Evolutionary conservation across 2,113 vertebrate species (phyloP), one percentile per base, ranked within the genome.

Genomic region (Pyxicephalus adspersus): DNA sequence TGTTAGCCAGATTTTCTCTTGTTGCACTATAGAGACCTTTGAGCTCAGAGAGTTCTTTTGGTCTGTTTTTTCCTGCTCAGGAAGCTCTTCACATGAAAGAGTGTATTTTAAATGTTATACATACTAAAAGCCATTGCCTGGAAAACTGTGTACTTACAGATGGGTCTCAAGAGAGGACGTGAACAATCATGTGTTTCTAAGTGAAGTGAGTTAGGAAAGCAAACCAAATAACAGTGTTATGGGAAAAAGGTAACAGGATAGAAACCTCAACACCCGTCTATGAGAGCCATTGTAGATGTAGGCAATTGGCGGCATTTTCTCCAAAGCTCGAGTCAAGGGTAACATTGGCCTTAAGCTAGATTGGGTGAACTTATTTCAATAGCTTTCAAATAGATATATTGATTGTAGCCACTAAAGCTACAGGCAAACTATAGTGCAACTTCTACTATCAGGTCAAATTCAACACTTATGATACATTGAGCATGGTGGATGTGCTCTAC

Each of bases 21-120:
- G 61, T 74, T 55, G 67, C 51, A 34, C 51, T 31, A 45, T 55
- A 50, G 64, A 68, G 64, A 67, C 64, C 64, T 78, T 68, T 57
- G 20, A 74, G 68, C 20, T 65, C n/a, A 58, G 52, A 64, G 38
- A n/a, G 28, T 61, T 38, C 78, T 81, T 80, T 73, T 81, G 54
- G 78, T 81, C 58, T 81, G 58, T 60, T 64, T 58, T 63, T 81
- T 74, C 79, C 61, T 74, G 61, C 58, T 81, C 70, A 65, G 79
- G 79, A 81, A 81, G 61, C 79, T 71, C 78, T 81, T 73, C 79
- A 81, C 79, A 81, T 81, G 63, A 81, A 81, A 81, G 79, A 54
- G 57, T 65, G 79, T 81, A 58, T 81, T 72, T 81, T 73, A 74
- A 64, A 81, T 63, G 68, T 55, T 73, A 28, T 64, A 22, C 79